Evolutionary conservation across 2,113 vertebrate species (phyloP), one percentile per base, ranked within the genome.

Genomic region (Tyrannus savana): DNA sequence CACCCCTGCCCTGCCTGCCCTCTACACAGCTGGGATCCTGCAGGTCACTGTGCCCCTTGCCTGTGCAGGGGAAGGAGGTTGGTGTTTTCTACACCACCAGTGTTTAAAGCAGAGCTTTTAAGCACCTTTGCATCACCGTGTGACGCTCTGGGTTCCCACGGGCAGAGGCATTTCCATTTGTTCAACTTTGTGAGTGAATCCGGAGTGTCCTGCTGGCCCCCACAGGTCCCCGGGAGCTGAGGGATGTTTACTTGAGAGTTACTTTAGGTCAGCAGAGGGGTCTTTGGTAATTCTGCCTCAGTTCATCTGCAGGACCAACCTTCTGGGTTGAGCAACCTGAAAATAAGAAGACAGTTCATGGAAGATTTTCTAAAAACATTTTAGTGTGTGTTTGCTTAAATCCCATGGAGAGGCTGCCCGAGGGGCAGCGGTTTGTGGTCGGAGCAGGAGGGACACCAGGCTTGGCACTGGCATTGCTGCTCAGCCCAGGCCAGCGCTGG

Each of bases 271-370:
- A 96, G 96, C 89, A 78, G 86, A 97, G 97, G 95, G 76, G 93
- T 98, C 98, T 99, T 98, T 99, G 98, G 98, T 98, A 98, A 98
- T 96, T 96, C 60, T 85, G 66, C 86, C 82, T 89, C 53, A 96
- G 97, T 97, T 80, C 59, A 58, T 37, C 87, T 80, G 75, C 78
- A 88, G 90, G 84, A 86, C 67, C 67, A 74, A 78, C 78, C 58
- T 85, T 85, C 71, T 25, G 95, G 67, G 33, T 44, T 79, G 59
- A 89, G 27, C 80, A 77, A 69, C 79, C 52, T 35, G 72, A 80
- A 95, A 84, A 84, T n/a, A 63, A 87, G 52, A 73, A 69, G 27
- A 19, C 41, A 44, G 84, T 80, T 69, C 35, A 4, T 58, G 92
- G 87, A 90, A 91, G 82, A 62, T 94, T 84, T 79, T 63, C 66